Base-by-base conservation (phyloP, 2,797 vertebrate genomes). In the Myotis myotis region DNA sequence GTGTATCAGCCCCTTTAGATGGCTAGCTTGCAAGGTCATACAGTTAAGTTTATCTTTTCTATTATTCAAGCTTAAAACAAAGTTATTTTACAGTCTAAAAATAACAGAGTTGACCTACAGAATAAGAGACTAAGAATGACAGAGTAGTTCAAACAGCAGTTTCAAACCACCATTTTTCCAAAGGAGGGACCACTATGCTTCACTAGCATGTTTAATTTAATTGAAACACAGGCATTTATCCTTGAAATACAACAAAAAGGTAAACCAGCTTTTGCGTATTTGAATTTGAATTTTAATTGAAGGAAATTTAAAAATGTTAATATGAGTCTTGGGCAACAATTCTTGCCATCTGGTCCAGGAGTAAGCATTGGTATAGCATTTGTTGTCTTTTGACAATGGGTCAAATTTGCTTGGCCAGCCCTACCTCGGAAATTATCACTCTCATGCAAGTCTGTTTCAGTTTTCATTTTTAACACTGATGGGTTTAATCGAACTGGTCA, bases 401-500 rank as follows among this genome's bases (percentile, higher is more conserved):
- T 95, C 76, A 64, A 5, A 10, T 86, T 81, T 78, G 89, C 47
- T 87, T 85, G 86, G 87, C 75, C 64, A 71, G 57, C 51, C 25
- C 72, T 71, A 25, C 41, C 88, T 66, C 55, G 41, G 82, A 84
- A 83, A 83, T 88, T 53, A 66, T 80, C 44, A 70, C 0, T 68
- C 36, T 82, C 38, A n/a, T 44, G 70, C 85, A 95, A 85, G 82
- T 66, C 68, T 85, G 41, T 76, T 85, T 95, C 80, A 57, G 0
- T 91, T 95, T 96, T 51, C 85, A 60, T 92, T 93, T 86, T 90
- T 85, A 93, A 79, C 60, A 41, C 8, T 30, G 74, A 44, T 89
- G 83, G 28, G 20, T 87, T 83, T 92, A 17, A 55, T 2, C 25
- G 33, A 57, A 49, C 19, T 53, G 17, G 12, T 76, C 80, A 87